Percentiles rank a stretch among this genome's conserved stretches.
Conservation (phyloP, 2,797 vertebrate species). For the Sciaenops ocellatus region DNA sequence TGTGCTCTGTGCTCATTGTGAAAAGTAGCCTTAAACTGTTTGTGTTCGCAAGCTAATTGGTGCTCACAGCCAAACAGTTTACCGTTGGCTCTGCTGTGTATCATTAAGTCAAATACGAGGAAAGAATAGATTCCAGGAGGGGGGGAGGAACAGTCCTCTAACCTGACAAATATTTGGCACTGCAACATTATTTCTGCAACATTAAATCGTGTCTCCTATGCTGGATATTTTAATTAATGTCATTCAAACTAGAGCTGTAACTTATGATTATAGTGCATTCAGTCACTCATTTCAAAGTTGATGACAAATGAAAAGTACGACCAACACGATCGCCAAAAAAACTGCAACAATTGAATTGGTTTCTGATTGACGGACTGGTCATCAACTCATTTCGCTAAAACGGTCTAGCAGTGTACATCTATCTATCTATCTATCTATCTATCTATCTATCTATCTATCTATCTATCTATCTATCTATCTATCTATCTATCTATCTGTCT, state of each 20-base stretch:
- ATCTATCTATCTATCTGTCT: too few species aligned
- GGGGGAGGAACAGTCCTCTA: background rate
- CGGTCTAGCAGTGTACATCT: too few species aligned
- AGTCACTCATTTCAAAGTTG: conserved; percentile 13
- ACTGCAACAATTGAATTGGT: background rate
- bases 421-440: too few species aligned
- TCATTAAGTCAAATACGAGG: conserved; percentile 44
- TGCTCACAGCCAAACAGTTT: conserved; percentile 40
- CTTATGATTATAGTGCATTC: conserved; percentile 19
- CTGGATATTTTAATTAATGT: conserved; percentile 22
- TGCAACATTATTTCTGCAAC: conserved; percentile 15
- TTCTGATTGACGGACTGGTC: background rate
- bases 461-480: too few species aligned
- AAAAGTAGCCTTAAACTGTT: conserved; percentile 42
- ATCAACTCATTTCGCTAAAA: background rate
- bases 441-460: too few species aligned
- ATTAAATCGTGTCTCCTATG: conserved; percentile 15
- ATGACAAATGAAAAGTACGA: conserved; percentile 4
- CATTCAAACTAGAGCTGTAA: conserved; percentile 17
- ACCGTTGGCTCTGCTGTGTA: conserved; percentile 3
- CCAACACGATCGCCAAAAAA: too few species aligned
- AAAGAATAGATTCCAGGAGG: conserved; percentile 24
- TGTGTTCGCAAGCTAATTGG: conserved; percentile 60
- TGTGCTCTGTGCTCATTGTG: conserved; percentile 16
- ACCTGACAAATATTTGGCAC: conserved; percentile 10